Base-by-base conservation (phyloP, 2,888 invertebrate genomes). In the Drosophila mulleri region DNA sequence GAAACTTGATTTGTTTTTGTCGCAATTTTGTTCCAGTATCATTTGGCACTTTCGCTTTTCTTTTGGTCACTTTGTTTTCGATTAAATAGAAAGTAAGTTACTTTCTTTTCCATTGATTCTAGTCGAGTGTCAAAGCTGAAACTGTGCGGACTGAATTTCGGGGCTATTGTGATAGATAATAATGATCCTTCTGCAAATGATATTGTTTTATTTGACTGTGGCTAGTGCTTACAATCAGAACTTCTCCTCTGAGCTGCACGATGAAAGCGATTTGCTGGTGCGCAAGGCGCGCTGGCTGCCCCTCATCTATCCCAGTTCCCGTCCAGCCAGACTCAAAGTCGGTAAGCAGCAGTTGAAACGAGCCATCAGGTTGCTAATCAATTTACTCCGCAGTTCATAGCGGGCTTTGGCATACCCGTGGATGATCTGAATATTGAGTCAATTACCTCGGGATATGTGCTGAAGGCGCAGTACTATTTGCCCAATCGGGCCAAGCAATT, bases 381-480 rank as follows among this genome's bases (percentile, higher is more conserved):
- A 2, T 45, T 47, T n/a, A 2, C 0, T 20, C 53, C 26, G 8
- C 37, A 78, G 82, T 58, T 80, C 62, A 74, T 75, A 53, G 69
- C 54, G n/a, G 74, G 77, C 23, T 84, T 88, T 66, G 88, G 75
- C 54, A 73, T 72, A 39, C 77, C 75, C 0, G 75, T 70, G 2
- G 71, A 74, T 14, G 68, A 65, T 57, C 73, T 80, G 0, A 57
- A 72, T 6, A 9, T 59, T 20, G 80, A 83, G 54, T 62, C 75
- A 5, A 78, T 91, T 47, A 73, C 83, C 8, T 77, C 78, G 0
- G 84, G 86, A 0, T 86, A 81, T 53, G 90, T 90, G n/a, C n/a
- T 90, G 0, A 90, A 90, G 60, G 86, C 87, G 0, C 75, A 87
- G 16, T 90, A 90, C 26, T 77, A 57, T 52, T 39, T 90, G 59